phyloP scores from a whole-genome alignment of 2,888 invertebrate species.

The Ecliptopera silaceata region DNA sequence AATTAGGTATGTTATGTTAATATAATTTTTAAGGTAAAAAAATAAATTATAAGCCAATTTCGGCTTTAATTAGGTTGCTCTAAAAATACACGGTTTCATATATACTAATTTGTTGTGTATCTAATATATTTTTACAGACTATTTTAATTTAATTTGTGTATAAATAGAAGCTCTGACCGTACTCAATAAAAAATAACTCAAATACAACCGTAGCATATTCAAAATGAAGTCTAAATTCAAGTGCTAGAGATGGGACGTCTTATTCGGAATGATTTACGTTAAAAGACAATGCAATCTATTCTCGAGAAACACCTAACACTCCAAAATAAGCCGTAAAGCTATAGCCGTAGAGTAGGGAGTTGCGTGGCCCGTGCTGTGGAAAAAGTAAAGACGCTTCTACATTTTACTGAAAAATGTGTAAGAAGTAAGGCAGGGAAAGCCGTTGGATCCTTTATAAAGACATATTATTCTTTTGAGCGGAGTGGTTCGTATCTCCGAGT shows the following conservation, averaged over 20 bases:
- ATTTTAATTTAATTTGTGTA: neutral
- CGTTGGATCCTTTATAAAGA: conserved; percentile 79
- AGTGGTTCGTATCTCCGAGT: conserved; percentile 68
- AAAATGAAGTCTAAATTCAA: conserved; percentile 45
- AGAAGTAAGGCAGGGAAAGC: conserved; percentile 76
- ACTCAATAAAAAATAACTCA: conserved; percentile 26
- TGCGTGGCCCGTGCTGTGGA: conserved; percentile 24
- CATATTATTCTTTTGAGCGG: conserved; percentile 81
- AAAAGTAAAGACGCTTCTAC: conserved; percentile 69
- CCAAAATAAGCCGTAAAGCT: conserved; percentile 36
- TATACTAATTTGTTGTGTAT: too few species aligned
- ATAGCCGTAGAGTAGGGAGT: conserved; percentile 43
- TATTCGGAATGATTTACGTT: conserved; percentile 72
- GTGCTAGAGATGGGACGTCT: conserved; percentile 46
- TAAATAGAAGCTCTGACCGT: conserved; percentile 44
- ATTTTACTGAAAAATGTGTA: conserved; percentile 80
- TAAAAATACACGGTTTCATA: too few species aligned
- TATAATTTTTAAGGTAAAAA: too few species aligned
- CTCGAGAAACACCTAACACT: conserved; percentile 40
- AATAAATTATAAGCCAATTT: too few species aligned
- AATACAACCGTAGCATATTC: conserved; percentile 28
- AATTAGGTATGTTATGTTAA: too few species aligned
- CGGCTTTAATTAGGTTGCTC: too few species aligned
- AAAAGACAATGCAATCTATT: conserved; percentile 80
- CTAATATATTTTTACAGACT: neutral